Evolutionary conservation across 2,797 vertebrate genomes (phyloP), one percentile per base, ranked within the genome.

Genomic region (Catamblyrhynchus diadema): DNA sequence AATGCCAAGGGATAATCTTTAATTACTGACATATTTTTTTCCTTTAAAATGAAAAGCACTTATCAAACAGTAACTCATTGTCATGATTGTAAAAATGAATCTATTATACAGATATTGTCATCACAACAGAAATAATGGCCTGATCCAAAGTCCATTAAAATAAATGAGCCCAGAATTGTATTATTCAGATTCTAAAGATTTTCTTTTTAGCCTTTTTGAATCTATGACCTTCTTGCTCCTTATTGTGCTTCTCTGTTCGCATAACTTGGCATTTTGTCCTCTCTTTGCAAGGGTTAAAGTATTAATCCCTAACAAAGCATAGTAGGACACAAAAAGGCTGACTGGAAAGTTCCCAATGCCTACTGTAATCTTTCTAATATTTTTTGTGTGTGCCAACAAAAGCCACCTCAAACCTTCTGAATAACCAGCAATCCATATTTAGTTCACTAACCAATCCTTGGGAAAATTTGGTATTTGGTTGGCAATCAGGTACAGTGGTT

Each of bases 11-110:
- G 75, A 85, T 87, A 93, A 82, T 89, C 60, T 95, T 89, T 90
- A 95, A 94, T 91, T 95, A 89, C 81, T 81, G 62, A 71, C 61
- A 85, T 66, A 6, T 70, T 92, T 95, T 93, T 94, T 39, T 33
- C 16, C 16, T 85, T 86, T 85, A 83, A 91, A 89, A 92, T 83
- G 81, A 91, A 80, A 92, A 88, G 88, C 79, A 88, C 75, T 94
- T 95, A 85, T 87, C 59, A 75, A 95, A 94, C 22, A 81, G 48
- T 83, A 93, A 86, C 32, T 93, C 80, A 53, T 33, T 95, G 77
- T 82, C 77, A 75, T 73, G 81, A 88, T 45, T 75, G 41, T 62
- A 81, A 77, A 95, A 95, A 72, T 71, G 23, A 92, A 90, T 67
- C 59, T 39, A 32, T 85, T 80, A 47, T 37, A 62, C 6, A 66